phyloP scores from a whole-genome alignment of 23 tunicate genomes.

The Styela plicata region DNA sequence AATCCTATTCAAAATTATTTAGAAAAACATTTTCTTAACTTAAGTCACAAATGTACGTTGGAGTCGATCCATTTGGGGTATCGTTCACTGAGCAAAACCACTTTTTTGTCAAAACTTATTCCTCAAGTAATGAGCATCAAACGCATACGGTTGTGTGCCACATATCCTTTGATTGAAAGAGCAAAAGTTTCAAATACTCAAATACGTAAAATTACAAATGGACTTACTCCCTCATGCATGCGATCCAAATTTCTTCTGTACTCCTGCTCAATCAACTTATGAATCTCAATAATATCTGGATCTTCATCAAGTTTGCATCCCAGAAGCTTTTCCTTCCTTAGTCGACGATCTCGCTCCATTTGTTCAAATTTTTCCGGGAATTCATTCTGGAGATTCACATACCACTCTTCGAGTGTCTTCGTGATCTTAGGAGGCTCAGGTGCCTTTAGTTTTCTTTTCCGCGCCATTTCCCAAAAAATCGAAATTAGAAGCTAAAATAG shows the following conservation, averaged over 20 bases:
- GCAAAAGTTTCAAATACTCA: no score
- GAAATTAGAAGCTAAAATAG: no score
- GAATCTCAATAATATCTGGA: background rate
- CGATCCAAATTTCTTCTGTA: background rate
- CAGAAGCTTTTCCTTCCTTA: background rate
- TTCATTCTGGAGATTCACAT: background rate
- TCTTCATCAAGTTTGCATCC: background rate
- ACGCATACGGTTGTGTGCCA: no score
- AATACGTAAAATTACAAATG: no score
- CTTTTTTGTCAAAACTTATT: no score
- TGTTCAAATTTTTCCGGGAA: background rate
- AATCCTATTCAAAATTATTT: no score
- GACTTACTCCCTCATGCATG: background rate
- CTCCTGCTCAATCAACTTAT: background rate
- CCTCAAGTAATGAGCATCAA: no score
- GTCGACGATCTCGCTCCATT: background rate
- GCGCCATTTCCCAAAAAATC: background rate
- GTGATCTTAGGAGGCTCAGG: background rate
- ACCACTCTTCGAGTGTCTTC: background rate
- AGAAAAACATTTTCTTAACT: no score
- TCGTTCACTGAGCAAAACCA: no score
- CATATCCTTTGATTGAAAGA: no score
- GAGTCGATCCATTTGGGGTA: no score
- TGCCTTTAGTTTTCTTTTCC: background rate
- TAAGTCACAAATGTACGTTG: no score